Conservation (phyloP, 2,888 invertebrate genomes). For the Cephus runcator region DNA sequence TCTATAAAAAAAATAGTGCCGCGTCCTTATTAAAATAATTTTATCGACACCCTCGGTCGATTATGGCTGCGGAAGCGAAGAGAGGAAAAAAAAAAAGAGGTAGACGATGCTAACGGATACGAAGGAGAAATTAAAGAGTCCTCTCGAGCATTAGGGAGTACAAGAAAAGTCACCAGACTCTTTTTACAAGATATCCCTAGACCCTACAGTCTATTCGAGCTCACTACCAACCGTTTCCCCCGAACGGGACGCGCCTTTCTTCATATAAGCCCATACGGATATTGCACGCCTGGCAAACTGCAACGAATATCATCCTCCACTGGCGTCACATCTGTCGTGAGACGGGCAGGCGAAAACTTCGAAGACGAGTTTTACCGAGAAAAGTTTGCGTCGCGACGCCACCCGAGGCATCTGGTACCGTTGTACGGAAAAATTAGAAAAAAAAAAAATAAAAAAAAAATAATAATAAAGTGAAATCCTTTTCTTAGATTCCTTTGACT, state of each 20-base stretch:
- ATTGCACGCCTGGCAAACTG: not conserved
- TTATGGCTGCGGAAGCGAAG: not conserved
- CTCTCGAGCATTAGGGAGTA: not conserved
- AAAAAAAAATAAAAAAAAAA: not conserved
- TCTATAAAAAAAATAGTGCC: not conserved
- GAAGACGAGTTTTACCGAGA: not conserved
- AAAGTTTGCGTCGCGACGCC: not conserved
- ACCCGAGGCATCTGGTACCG: not conserved
- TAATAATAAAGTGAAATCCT: not conserved
- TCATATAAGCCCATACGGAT: not conserved
- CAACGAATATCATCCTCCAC: not conserved
- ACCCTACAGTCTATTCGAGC: not conserved
- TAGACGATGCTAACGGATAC: fast-evolving
- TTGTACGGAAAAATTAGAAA: not conserved
- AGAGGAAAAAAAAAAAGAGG: not conserved
- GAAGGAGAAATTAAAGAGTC: not conserved
- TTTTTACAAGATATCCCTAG: not conserved
- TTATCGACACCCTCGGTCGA: not conserved
- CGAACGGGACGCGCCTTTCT: not conserved
- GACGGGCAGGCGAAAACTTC: not conserved
- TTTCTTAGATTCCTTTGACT: not conserved
- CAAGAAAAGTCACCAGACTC: not conserved
- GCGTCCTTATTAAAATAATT: not conserved
- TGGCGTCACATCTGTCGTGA: not conserved
- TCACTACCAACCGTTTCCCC: not conserved